Percentiles rank a stretch among this genome's conserved stretches.
phyloP scores from a whole-genome alignment of 2,888 invertebrate genomes.

The Pheosia tremula region DNA sequence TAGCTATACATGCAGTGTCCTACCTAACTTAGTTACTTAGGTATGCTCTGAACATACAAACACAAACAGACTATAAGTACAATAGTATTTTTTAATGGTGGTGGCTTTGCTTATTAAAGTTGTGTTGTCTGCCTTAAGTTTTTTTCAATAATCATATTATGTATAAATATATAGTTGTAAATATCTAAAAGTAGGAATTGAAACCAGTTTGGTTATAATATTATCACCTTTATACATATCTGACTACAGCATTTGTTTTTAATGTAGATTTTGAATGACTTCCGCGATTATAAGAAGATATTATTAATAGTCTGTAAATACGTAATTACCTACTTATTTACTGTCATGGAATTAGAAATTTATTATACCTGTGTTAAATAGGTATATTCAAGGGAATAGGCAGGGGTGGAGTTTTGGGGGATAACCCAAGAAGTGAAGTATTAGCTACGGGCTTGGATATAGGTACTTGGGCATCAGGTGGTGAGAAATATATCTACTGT shows the following conservation, averaged over 20 bases:
- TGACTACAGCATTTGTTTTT: neutral
- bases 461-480: too few species aligned
- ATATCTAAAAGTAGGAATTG: neutral
- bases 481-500: too few species aligned
- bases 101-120: too few species aligned
- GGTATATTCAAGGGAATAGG: too few species aligned
- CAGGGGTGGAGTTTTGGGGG: too few species aligned
- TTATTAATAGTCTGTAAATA: neutral
- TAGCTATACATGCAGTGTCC: neutral
- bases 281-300: neutral
- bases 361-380: too few species aligned
- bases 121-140: too few species aligned
- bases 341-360: neutral
- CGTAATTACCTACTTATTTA: neutral
- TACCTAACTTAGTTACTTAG: neutral
- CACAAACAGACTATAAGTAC: neutral
- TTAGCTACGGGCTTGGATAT: too few species aligned
- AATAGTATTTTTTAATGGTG: too few species aligned
- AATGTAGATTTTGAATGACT: neutral
- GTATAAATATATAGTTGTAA: neutral
- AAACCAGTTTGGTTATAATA: slow-evolving; percentile 2
- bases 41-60: neutral
- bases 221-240: neutral
- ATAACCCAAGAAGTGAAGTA: too few species aligned
- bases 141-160: too few species aligned